These are phyloP conservation scores for Nycticryphes semicollaris DNA, from an alignment of 2,113 vertebrate genomes.

Conservation along the genomic window DNA sequence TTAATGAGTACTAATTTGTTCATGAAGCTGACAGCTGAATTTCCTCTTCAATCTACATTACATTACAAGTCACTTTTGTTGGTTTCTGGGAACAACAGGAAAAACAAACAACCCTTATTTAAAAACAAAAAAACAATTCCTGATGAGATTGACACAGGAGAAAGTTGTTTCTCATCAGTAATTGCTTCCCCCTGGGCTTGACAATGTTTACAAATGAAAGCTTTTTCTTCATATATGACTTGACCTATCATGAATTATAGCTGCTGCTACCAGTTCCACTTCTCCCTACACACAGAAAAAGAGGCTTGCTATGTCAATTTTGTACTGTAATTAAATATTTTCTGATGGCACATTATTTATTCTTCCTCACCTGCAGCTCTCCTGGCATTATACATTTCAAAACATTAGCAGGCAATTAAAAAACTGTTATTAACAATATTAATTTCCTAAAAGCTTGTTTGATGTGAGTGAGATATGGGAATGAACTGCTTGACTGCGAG, in stretches of 20 bases:
- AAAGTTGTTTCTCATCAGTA: slow-evolving; percentile 44
- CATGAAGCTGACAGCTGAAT: neutral
- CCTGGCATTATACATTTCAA: neutral
- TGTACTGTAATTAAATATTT: slow-evolving; percentile 44
- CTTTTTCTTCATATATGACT: slow-evolving; percentile 26
- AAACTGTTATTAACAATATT: slow-evolving; percentile 21
- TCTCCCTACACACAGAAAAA: neutral
- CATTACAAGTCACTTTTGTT: neutral
- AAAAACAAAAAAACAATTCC: slow-evolving; percentile 4
- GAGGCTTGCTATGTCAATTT: neutral
- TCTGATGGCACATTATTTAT: slow-evolving; percentile 30
- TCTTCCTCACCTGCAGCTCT: slow-evolving; percentile 13
- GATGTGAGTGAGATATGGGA: neutral
- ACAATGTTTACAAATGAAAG: slow-evolving; percentile 28
- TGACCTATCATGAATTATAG: slow-evolving; percentile 24
- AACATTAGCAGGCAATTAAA: slow-evolving; percentile 26
- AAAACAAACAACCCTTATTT: neutral
- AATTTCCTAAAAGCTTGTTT: neutral
- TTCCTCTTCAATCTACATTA: slow-evolving; percentile 8
- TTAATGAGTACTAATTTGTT: slow-evolving; percentile 20
- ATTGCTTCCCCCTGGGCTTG: slow-evolving; percentile 23
- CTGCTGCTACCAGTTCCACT: neutral
- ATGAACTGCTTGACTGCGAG: neutral
- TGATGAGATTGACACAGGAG: neutral
- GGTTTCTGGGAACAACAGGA: neutral